Evolutionary conservation across 1,140 invertebrate genomes (phyloP), one percentile per base, ranked within the genome.

Genomic region (Drosophila mayri): DNA sequence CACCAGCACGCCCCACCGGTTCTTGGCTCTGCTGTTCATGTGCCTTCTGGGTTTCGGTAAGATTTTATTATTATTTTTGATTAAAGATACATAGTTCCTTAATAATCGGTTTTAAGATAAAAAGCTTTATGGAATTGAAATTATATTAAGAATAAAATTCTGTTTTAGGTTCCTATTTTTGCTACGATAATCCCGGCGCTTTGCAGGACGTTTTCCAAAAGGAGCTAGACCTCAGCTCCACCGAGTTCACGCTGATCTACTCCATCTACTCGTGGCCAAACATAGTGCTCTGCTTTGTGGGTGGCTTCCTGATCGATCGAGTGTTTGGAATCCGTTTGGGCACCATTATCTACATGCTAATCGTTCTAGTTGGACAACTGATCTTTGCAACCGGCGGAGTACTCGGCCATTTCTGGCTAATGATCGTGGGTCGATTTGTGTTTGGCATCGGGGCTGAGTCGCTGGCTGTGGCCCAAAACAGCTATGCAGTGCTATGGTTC

Each of bases 191-290:
- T 93, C 98, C 99, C 46, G 97, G 95, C 60, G 98, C 98, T 6
- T 91, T 99, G 44, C 97, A 98, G 92, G 96, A 98, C 90, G 95
- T 97, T 74, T 98, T 99, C 91, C 96, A 96, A 82, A 93, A 94
- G 79, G 98, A 99, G 87, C 94, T 99, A 80, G 93, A 95, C 43
- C 94, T 99, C 54, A 95, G 95, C 22, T 97, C 97, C 58, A 95
- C 95, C 3, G 93, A 97, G 90, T 99, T 98, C 94, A 96, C 97
- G 67, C 93, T 96, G 46, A 94, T 99, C 20, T 99, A 99, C 94
- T 97, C 98, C 1, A 96, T 98, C 93, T 99, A 99, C 92, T 99
- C 98, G 0, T 99, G 98, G 98, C 99, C 99, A 41, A 99, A 99
- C 95, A 97, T 99, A 3, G 94, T 99, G 43, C 93, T 99, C 20